Conservation (phyloP, 2,888 invertebrate species). For the Hyposoter didymator region DNA sequence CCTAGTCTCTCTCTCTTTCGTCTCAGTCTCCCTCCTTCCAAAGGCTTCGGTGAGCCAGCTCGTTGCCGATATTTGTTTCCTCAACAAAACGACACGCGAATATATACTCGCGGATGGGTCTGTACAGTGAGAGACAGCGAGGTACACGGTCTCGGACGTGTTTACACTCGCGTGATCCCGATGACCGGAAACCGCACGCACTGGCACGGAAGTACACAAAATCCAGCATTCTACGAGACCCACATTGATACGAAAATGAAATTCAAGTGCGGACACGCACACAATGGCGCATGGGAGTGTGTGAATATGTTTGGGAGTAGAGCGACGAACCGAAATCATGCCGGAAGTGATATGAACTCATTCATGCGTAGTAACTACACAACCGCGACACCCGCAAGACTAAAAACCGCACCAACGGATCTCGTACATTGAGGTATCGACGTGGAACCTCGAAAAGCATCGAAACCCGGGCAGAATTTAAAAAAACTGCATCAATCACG, state of each 20-base stretch:
- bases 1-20: slow-evolving; percentile 1
- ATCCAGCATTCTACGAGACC: slow-evolving; percentile 41
- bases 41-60: background rate
- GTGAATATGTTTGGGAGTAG: background rate
- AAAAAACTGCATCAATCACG: background rate
- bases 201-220: slow-evolving; percentile 78
- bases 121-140: background rate
- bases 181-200: slow-evolving; percentile 81
- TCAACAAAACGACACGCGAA: slow-evolving; percentile 7
- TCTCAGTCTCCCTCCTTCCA: background rate
- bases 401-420: background rate
- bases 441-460: background rate
- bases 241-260: slow-evolving; percentile 21
- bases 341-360: slow-evolving; percentile 75
- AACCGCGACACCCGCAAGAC: slow-evolving; percentile 21
- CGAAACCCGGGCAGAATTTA: no score
- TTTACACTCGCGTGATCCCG: slow-evolving; percentile 40
- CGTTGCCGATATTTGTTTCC: slow-evolving; percentile 35
- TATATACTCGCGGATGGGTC: background rate
- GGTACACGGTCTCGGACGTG: background rate
- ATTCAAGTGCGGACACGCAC: background rate
- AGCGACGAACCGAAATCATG: slow-evolving; percentile 46
- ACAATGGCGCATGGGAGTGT: background rate
- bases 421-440: background rate
- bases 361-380: slow-evolving; percentile 58